Percentiles rank a stretch among this genome's conserved stretches.
Conservation (phyloP, 2,888 invertebrate genomes). For the Caenorhabditis sp. region DNA sequence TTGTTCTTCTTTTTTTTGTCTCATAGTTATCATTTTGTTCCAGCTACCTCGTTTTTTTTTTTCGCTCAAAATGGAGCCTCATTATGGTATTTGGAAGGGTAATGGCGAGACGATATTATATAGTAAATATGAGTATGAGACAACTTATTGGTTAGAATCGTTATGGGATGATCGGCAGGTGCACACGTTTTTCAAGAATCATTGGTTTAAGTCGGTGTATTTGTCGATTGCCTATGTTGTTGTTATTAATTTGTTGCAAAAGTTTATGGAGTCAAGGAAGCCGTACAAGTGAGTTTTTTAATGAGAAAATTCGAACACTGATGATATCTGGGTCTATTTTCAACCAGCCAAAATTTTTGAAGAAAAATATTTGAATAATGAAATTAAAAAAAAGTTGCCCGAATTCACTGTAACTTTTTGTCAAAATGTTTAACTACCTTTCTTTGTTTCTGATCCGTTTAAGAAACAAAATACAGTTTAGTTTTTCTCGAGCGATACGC, state of each 20-base stretch:
- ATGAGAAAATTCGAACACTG: neutral
- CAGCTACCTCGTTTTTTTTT: no score
- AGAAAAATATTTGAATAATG: no score
- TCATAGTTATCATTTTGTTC: neutral
- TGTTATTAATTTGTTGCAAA: conserved; percentile 72
- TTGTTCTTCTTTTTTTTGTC: neutral
- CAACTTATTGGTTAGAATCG: conserved; percentile 26
- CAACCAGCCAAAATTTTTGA: no score
- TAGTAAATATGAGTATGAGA: conserved; percentile 52
- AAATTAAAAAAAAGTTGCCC: no score
- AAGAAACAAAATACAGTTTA: no score
- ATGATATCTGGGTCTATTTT: no score
- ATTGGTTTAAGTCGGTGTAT: conserved; percentile 56
- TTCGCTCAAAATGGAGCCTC: neutral
- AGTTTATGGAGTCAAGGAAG: conserved; percentile 72
- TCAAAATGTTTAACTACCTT: no score
- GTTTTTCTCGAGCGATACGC: no score
- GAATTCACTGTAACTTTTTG: no score
- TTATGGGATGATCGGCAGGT: conserved; percentile 37
- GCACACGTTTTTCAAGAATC: conserved; percentile 53
- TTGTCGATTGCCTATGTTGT: conserved; percentile 72
- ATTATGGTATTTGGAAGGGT: conserved; percentile 48
- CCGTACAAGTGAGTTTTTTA: conserved; percentile 60
- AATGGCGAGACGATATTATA: conserved; percentile 57
- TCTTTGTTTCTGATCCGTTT: no score